These are phyloP conservation scores for Nemopilema nomurai DNA, from an alignment of 30 jellyfish, hydroid and myxozoan genomes.

Conservation along the genomic window DNA sequence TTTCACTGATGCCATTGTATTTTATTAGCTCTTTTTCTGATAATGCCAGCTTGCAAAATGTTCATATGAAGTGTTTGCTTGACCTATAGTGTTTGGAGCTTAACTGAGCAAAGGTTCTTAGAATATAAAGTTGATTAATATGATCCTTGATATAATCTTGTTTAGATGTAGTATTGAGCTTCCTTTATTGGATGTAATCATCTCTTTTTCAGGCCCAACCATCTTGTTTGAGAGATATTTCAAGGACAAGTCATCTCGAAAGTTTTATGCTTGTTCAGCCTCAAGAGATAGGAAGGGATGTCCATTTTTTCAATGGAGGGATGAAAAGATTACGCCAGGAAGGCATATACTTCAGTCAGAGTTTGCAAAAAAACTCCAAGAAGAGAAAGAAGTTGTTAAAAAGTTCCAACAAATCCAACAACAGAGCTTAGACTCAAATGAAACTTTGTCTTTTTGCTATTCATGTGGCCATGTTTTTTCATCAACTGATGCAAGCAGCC, in stretches of 20 bases:
- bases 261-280: slow-evolving; percentile 94
- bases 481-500: not conserved
- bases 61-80: too few relatives aligned
- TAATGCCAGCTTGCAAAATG: too few relatives aligned
- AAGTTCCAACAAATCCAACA: slow-evolving; percentile 1
- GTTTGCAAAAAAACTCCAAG: slow-evolving; percentile 21
- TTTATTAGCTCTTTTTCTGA: too few relatives aligned
- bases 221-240: slow-evolving; percentile 80
- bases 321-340: slow-evolving; percentile 81
- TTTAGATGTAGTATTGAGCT: too few relatives aligned
- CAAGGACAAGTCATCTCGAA: slow-evolving; percentile 41
- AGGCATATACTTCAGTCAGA: slow-evolving; percentile 47
- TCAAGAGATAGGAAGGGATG: slow-evolving; percentile 94
- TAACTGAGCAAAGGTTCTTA: too few relatives aligned
- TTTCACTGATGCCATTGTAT: too few relatives aligned
- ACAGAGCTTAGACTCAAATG: not conserved
- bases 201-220: slow-evolving; percentile 78
- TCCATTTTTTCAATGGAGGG: slow-evolving; percentile 80
- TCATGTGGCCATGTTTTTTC: slow-evolving; percentile 48
- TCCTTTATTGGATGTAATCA: too few relatives aligned
- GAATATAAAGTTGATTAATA: too few relatives aligned
- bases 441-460: slow-evolving; percentile 36
- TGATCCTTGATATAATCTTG: too few relatives aligned
- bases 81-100: too few relatives aligned
- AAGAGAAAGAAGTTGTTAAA: slow-evolving; percentile 34